A percentile compares a stretch with the other conserved stretches of the same genome.
These are phyloP conservation scores for Scaptomyza tumidula DNA, from an alignment of 2,888 invertebrate species.

Conservation along the genomic window DNA sequence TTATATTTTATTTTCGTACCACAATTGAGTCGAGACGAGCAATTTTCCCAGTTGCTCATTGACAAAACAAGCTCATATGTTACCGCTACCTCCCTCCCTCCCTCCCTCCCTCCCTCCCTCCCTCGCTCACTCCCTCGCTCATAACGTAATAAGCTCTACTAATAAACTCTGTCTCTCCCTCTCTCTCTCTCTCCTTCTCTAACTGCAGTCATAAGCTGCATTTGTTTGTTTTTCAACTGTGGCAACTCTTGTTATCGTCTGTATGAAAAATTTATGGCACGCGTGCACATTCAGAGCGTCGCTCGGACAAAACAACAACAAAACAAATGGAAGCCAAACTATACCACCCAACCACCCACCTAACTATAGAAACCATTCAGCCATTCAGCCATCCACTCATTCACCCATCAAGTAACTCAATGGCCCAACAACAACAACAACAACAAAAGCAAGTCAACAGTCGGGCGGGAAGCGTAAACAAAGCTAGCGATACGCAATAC, in stretches of 20 bases:
- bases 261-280: constrained; percentile 53
- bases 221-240: constrained; percentile 25
- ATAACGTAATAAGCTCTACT: constrained; percentile 13
- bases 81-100: too few relatives aligned
- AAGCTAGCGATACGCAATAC: constrained; percentile 34
- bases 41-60: constrained; percentile 58
- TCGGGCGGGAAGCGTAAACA: constrained; percentile 45
- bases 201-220: constrained; percentile 45
- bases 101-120: not conserved
- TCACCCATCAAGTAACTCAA: constrained; percentile 3
- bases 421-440: constrained; percentile 18
- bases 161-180: not conserved
- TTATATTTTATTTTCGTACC: constrained; percentile 49
- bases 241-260: constrained; percentile 38
- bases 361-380: not conserved
- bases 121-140: not conserved
- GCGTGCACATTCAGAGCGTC: constrained; percentile 50
- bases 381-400: not conserved
- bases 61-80: constrained; percentile 23
- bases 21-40: constrained; percentile 41
- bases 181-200: not conserved
- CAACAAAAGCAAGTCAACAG: constrained; percentile 18
- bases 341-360: not conserved
- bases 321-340: constrained; percentile 4
- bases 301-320: constrained; percentile 2